Base-by-base conservation (phyloP, 2,797 vertebrate genomes). In the Gadopsis bispinosus region DNA sequence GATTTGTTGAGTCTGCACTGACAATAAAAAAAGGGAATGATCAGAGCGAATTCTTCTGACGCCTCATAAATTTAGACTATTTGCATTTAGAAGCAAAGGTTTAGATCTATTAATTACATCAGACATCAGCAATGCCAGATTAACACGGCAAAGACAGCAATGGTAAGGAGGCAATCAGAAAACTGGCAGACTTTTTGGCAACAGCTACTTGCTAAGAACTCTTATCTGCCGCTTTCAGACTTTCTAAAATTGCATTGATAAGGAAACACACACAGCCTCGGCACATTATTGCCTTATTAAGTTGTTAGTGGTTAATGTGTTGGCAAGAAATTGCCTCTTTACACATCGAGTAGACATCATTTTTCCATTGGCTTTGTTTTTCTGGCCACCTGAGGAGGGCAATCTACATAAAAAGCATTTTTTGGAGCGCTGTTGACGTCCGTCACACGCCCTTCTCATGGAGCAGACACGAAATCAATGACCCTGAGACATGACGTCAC, bases 181-280 rank as follows among this genome's bases (percentile, higher is more conserved):
- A 53, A 43, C 19, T 9, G 26, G 3, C 20, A 17, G 5, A 5
- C 56, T 55, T 11, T 59, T 54, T 69, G 45, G 39, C 39, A 83
- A 68, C 43, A 59, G 69, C 51, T 85, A 51, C 62, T 54, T 2
- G 3, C 48, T 81, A 26, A 39, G 37, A 59, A 31, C 14, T 66
- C 63, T 39, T 54, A 77, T 66, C 68, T 61, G 74, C 51, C 64
- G 50, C n/a, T 61, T 69, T 76, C 39, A 51, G 14, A 5, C 17
- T 53, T 65, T 62, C 11, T 59, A 22, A 20, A 74, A 31, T 58
- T 61, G 16, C 13, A 65, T 39, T 47, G 45, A 76, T 17, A 20
- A 43, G 39, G 35, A 35, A 35, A 35, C 35, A 35, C 35, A 35
- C 35, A 35, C 33, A 33, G 35, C 35, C 19, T 5, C 33, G 37